Evolutionary conservation across 2,113 vertebrate genomes (phyloP).

Genomic region (Cololabis saira): DNA sequence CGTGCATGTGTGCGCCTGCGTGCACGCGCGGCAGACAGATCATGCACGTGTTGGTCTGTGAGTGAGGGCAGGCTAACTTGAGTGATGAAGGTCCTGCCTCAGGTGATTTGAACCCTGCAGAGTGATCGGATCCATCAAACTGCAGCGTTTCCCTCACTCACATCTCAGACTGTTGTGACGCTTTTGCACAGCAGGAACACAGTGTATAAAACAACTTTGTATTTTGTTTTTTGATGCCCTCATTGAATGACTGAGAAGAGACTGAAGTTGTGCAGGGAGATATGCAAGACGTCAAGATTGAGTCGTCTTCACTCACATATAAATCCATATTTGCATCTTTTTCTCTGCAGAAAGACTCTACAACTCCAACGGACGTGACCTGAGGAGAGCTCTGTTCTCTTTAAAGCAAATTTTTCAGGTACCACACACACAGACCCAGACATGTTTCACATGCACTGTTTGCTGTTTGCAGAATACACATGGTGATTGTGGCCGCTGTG

Average conservation of each 20-base stretch:
- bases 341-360: slow-evolving; percentile 88
- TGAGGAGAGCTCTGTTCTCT: slow-evolving; percentile 95
- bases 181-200: slow-evolving; percentile 48
- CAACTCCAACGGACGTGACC: slow-evolving; percentile 91
- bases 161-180: slow-evolving; percentile 20
- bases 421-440: slow-evolving; percentile 33
- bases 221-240: slow-evolving; percentile 38
- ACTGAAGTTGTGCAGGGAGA: slow-evolving; percentile 21
- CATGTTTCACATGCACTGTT: slow-evolving; percentile 43
- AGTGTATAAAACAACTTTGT: slow-evolving; percentile 17
- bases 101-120: slow-evolving; percentile 32
- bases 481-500: slow-evolving; percentile 54
- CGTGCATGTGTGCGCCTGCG: slow-evolving; percentile 10
- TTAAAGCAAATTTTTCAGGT: slow-evolving; percentile 98
- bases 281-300: not conserved
- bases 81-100: slow-evolving; percentile 44
- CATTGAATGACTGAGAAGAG: slow-evolving; percentile 7
- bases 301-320: not conserved
- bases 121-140: slow-evolving; percentile 22
- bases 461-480: slow-evolving; percentile 42
- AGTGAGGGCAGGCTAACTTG: slow-evolving; percentile 33
- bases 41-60: slow-evolving; percentile 37
- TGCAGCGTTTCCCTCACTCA: not conserved
- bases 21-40: slow-evolving; percentile 14
- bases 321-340: slow-evolving; percentile 7